phyloP scores from a whole-genome alignment of 2,113 vertebrate genomes.

The Mustelus asterias region DNA sequence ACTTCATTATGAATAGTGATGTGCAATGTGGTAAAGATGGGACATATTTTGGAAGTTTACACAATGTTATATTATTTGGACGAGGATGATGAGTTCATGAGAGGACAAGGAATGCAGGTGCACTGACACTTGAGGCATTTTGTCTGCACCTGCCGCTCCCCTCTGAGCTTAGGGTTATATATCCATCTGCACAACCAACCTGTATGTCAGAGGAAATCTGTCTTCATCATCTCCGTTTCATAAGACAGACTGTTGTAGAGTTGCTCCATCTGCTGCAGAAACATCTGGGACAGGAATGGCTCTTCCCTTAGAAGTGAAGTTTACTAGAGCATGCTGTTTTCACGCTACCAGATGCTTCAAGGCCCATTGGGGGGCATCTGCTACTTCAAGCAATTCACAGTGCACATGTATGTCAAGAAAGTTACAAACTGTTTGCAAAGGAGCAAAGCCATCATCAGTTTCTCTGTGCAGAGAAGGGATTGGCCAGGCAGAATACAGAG shows the following conservation, averaged over 20 bases:
- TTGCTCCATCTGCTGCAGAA: background rate
- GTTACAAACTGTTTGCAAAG: background rate
- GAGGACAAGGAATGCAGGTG: background rate
- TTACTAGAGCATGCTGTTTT: background rate
- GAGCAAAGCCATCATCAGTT: background rate
- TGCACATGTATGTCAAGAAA: background rate
- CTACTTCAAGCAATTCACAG: background rate
- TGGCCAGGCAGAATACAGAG: background rate
- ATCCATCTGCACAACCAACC: background rate
- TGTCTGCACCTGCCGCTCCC: background rate
- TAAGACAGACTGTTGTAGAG: background rate
- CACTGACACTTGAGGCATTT: background rate
- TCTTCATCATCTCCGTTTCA: background rate
- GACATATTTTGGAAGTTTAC: background rate
- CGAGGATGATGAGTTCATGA: background rate
- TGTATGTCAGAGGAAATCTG: background rate
- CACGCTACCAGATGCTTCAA: background rate
- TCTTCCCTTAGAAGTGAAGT: background rate
- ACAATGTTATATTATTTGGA: background rate
- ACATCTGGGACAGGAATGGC: background rate
- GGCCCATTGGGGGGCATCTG: no score
- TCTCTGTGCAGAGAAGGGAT: background rate
- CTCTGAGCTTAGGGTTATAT: background rate
- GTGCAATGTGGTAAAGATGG: background rate
- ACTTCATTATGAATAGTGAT: background rate